Evolutionary conservation across 2,797 vertebrate species (phyloP).

Genomic region (Macropodus opercularis): DNA sequence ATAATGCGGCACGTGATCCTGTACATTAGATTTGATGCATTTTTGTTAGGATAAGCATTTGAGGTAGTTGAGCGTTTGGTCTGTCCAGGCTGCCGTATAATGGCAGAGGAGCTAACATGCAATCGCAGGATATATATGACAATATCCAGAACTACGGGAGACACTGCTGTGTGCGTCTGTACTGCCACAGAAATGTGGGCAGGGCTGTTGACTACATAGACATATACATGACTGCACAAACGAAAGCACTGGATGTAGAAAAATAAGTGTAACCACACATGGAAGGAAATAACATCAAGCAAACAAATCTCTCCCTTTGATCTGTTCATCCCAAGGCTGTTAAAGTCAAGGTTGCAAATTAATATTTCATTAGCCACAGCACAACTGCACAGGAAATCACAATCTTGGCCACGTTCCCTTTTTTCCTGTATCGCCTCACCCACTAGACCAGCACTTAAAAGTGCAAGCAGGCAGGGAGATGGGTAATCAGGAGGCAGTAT

Average conservation of each 20-base stretch:
- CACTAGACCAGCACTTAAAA: conserved; percentile 51
- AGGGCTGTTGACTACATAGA: too few species aligned
- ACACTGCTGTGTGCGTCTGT: too few species aligned
- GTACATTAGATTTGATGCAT: too few species aligned
- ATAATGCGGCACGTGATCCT: too few species aligned
- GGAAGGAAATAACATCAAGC: conserved; percentile 22
- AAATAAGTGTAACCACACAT: conserved; percentile 1
- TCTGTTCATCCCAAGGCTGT: conserved; percentile 39
- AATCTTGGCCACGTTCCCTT: conserved; percentile 4
- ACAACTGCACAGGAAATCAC: conserved; percentile 40
- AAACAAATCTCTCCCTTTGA: conserved; percentile 44
- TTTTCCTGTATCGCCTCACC: conserved; percentile 30
- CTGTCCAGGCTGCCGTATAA: too few species aligned
- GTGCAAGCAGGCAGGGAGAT: conserved; percentile 33
- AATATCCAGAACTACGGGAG: too few species aligned
- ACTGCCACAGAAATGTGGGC: too few species aligned
- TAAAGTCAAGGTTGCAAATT: conserved; percentile 44
- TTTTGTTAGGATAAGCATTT: too few species aligned
- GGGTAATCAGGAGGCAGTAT: conserved; percentile 65
- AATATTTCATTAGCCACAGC: conserved; percentile 57
- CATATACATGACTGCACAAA: too few species aligned
- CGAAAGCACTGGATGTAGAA: not conserved
- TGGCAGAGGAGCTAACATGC: too few species aligned
- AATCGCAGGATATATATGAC: too few species aligned
- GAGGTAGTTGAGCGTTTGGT: too few species aligned